These are phyloP conservation scores for Pedionomus torquatus DNA, from an alignment of 2,113 vertebrate genomes.

Conservation along the genomic window DNA sequence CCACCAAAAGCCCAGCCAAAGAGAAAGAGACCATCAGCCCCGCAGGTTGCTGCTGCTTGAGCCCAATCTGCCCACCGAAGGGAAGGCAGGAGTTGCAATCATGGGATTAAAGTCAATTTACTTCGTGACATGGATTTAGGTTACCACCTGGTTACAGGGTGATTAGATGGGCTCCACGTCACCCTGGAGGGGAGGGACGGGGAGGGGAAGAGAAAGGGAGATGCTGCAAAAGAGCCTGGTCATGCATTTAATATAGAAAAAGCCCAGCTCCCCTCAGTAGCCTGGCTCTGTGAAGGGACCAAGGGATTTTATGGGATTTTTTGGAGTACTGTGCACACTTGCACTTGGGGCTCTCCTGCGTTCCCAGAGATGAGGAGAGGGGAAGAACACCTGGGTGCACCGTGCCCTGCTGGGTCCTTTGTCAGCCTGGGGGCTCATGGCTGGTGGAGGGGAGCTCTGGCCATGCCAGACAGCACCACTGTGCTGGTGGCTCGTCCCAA, in stretches of 20 bases:
- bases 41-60: neutral
- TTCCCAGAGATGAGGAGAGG: neutral
- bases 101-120: neutral
- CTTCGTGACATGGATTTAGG: neutral
- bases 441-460: neutral
- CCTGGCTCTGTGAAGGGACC: fast-evolving
- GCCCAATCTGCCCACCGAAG: neutral
- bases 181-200: neutral
- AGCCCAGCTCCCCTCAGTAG: neutral
- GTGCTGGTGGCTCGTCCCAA: neutral
- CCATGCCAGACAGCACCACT: fast-evolving
- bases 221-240: neutral
- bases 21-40: neutral
- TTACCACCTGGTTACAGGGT: fast-evolving
- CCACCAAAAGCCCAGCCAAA: neutral
- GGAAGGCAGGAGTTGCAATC: neutral
- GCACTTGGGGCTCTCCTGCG: neutral
- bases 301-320: neutral
- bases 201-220: neutral
- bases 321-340: fast-evolving
- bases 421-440: neutral
- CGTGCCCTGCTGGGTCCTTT: neutral
- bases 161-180: neutral
- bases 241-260: neutral
- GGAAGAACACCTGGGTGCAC: neutral